Evolutionary conservation across 2,113 vertebrate species (phyloP).

Genomic region (Clinocottus analis): DNA sequence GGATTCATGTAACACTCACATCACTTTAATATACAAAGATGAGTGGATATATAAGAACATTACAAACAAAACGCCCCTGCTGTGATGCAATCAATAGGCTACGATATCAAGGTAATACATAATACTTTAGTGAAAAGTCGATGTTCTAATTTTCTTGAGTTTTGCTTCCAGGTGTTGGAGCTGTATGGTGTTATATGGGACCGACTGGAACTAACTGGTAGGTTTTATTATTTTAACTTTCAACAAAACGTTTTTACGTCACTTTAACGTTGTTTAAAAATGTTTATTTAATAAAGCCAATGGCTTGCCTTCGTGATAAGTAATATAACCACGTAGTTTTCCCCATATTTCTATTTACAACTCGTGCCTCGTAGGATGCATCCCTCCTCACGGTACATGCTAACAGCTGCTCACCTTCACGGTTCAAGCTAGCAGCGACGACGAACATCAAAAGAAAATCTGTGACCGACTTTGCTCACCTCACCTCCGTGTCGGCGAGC

Average conservation of each 20-base stretch:
- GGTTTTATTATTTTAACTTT: background rate
- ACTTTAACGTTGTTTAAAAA: background rate
- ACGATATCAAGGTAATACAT: background rate
- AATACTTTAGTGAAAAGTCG: background rate
- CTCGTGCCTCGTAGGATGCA: too few species aligned
- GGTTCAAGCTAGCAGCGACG: constrained; percentile 16
- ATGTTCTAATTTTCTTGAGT: background rate
- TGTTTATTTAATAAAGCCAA: background rate
- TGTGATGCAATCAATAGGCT: background rate
- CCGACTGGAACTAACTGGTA: background rate
- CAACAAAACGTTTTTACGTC: background rate
- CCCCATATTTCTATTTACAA: background rate
- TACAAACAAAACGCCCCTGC: background rate
- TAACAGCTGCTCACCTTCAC: constrained; percentile 1
- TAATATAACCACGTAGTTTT: background rate
- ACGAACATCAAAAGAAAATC: constrained; percentile 19
- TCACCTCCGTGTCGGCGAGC: background rate
- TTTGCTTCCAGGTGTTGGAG: background rate
- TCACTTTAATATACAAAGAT: background rate
- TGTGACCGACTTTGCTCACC: constrained; percentile 46
- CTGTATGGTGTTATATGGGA: background rate
- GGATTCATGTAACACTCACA: background rate
- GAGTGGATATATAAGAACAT: background rate
- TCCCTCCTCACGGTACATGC: background rate
- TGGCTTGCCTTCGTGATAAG: background rate